Base-by-base conservation (phyloP, 2,888 invertebrate species). In the Himalopsyche japonica region DNA sequence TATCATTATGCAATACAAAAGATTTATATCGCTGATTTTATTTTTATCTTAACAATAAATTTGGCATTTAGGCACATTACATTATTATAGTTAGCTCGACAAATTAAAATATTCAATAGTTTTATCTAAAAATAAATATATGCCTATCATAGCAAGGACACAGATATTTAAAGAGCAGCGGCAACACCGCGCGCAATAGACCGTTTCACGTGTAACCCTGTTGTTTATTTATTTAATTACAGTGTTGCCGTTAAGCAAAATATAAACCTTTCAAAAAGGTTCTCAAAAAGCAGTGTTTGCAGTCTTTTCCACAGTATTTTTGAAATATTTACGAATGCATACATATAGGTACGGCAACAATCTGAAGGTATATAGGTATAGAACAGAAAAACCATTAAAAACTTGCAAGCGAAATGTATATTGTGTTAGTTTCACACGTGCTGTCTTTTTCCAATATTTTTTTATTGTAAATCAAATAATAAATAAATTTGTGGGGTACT, bases 31-130 rank as follows among this genome's bases (percentile, higher is more conserved):
- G 34, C 34, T 24, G 57, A 57, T 57, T n/a, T 57, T 20, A 57
- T 7, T 57, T 57, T 70, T 3, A 70, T n/a, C 80, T 80, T 80
- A 80, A 30, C 48, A 57, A 80, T 80, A 80, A 30, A 64, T 80
- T 80, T 80, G 80, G 80, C 80, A 80, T 80, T 80, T 80, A 80
- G 80, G 80, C 80, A 80, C 80, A 30, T 80, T 57, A 47, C 57
- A 32, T 80, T 37, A 37, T 57, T 70, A 70, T 70, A 27, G 30
- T 70, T 70, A 70, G 70, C 30, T 70, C 30, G 27, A 27, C 30
- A 70, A 70, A 70, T 27, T 70, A 27, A 70, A 27, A 70, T 70
- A 70, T 70, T 70, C 15, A 27, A 70, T 70, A 27, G 24, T 70
- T 70, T 70, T 27, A 70, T 70, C 70, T 70, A 70, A 27, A 70